Evolutionary conservation across 2,888 invertebrate species (phyloP), one percentile per base, ranked within the genome.

Genomic region (Philopedon plagiatum): DNA sequence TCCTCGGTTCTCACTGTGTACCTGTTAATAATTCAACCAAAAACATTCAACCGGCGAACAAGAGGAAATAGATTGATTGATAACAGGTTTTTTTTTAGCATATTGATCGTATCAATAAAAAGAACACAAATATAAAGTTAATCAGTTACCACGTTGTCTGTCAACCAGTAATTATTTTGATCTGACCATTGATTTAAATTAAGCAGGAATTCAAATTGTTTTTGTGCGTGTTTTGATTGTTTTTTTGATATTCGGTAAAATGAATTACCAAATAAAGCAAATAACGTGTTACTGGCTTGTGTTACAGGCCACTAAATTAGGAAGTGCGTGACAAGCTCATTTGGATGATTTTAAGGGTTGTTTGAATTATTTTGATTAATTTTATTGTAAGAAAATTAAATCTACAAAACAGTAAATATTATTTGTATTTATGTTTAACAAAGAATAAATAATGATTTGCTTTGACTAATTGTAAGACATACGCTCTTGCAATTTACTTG

Each of bases 201-300:
- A 51, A 70, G 56, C 41, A 41, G 46, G 13, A 70, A 70, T 63
- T 57, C 37, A 69, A 34, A 51, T 18, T 60, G 41, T 26, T 19
- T 26, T 26, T 60, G 26, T 57, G 49, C 39, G 34, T 60, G n/a
- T 60, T 67, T 67, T 51, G 37, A 60, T 58, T 60, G 67, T 44
- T 44, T 44, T 19, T 8, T 8, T 11, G 44, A 44, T 9, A 44
- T 8, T 1, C 9, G 5, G 9, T 19, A 18, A 44, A 44, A 19
- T 44, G 19, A 19, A 44, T 44, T 44, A 15, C 39, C 39, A 15
- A 15, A 15, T 39, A 3, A 39, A 15, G 15, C 39, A 5, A 15
- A 39, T 39, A 15, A 13, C 15, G 39, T 15, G n/a, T n/a, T 39
- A n/a, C 5, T 39, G 13, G 13, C 39, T n/a, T n/a, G n/a, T n/a